phyloP scores from a whole-genome alignment of 1,140 invertebrate species.

The Oncopeltus fasciatus region DNA sequence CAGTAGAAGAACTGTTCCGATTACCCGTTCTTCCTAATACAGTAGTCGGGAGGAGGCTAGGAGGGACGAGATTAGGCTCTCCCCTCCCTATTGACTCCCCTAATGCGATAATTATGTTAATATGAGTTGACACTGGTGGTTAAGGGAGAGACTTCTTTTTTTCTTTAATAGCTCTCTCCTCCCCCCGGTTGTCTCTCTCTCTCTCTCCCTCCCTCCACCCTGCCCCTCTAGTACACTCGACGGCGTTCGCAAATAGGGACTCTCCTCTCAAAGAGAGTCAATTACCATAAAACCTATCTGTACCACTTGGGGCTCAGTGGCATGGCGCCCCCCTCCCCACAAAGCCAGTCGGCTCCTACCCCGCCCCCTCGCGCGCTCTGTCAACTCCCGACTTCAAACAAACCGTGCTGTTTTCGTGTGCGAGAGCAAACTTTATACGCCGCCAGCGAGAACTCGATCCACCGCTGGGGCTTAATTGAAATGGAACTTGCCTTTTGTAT shows the following conservation, averaged over 20 bases:
- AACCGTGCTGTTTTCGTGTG: background rate
- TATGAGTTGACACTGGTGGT: slow-evolving; percentile 9
- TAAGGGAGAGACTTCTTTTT: background rate
- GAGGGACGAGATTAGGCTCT: too few species aligned
- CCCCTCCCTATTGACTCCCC: too few species aligned
- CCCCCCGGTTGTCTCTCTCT: background rate
- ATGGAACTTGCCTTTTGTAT: background rate
- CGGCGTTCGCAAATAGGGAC: slow-evolving; percentile 4
- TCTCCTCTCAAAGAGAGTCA: background rate
- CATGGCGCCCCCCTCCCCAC: background rate
- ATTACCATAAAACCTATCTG: slow-evolving; percentile 10
- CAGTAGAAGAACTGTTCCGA: too few species aligned
- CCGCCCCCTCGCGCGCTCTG: background rate
- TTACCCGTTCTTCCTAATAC: too few species aligned
- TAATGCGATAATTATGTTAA: slow-evolving; percentile 9
- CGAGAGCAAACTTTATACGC: slow-evolving; percentile 1
- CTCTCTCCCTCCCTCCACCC: background rate
- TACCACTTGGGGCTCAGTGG: background rate
- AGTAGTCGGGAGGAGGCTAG: too few species aligned
- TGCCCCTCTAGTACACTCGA: background rate
- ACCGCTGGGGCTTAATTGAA: background rate
- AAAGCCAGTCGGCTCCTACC: too few species aligned
- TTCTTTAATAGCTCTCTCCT: background rate
- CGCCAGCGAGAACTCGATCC: background rate
- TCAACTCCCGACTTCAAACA: slow-evolving; percentile 7